Evolutionary conservation across 2,888 invertebrate species (phyloP).

Genomic region (Melitaea athalia): DNA sequence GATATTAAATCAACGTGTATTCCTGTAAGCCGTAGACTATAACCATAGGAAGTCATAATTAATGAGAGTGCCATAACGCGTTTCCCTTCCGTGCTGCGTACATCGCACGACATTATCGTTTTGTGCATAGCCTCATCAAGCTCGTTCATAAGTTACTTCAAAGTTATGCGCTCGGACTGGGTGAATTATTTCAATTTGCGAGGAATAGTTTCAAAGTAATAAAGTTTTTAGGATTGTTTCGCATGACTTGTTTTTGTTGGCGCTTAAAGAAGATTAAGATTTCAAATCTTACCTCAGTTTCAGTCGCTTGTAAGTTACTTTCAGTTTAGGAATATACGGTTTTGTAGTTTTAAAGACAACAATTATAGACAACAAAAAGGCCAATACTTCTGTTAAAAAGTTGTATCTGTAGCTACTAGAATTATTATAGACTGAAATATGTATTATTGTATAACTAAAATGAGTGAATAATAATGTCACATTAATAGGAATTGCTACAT

Average conservation of each 20-base stretch:
- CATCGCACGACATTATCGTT: constrained; percentile 50
- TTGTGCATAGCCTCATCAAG: constrained; percentile 49
- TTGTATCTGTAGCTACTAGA: not conserved
- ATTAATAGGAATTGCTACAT: not conserved
- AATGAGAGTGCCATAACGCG: constrained; percentile 63
- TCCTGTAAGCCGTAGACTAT: constrained; percentile 53
- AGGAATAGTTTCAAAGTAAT: constrained; percentile 66
- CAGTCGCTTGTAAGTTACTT: constrained; percentile 10
- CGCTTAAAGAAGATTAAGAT: constrained; percentile 48
- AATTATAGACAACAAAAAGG: too few relatives aligned
- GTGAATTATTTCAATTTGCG: constrained; percentile 73
- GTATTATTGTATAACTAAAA: not conserved
- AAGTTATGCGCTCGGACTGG: constrained; percentile 59
- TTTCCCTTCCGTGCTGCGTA: constrained; percentile 59
- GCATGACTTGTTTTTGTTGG: constrained; percentile 58
- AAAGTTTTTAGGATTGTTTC: constrained; percentile 65
- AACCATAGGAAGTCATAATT: constrained; percentile 64
- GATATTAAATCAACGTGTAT: constrained; percentile 19
- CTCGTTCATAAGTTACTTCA: constrained; percentile 58
- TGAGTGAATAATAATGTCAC: not conserved
- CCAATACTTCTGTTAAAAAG: not conserved
- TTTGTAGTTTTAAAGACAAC: not conserved
- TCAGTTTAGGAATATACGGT: not conserved
- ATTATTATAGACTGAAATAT: too few relatives aligned
- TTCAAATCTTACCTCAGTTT: constrained; percentile 29